These are phyloP conservation scores for Anas flavirostris DNA, from an alignment of 2,797 vertebrate genomes.

Conservation along the genomic window DNA sequence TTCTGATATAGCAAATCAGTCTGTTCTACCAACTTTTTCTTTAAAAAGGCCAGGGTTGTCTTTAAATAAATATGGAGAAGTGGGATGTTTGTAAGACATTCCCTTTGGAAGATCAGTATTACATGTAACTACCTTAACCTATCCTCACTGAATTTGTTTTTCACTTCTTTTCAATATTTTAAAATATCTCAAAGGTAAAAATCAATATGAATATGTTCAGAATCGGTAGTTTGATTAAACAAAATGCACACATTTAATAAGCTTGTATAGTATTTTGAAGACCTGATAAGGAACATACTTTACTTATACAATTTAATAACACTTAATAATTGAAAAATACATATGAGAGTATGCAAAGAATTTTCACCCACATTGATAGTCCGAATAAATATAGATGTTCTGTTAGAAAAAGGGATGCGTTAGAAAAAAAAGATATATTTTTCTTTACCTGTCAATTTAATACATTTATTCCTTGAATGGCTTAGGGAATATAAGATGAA, in stretches of 20 bases:
- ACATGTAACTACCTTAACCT: not conserved
- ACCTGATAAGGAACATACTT: not conserved
- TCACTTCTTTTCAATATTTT: slow-evolving; percentile 1
- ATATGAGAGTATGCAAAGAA: not conserved
- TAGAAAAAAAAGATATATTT: not conserved
- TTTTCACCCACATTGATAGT: not conserved
- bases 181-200: slow-evolving; percentile 2
- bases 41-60: not conserved
- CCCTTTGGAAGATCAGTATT: not conserved
- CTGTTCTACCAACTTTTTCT: not conserved
- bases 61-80: not conserved
- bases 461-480: not conserved
- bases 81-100: not conserved
- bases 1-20: not conserved
- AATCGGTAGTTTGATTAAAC: not conserved
- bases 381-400: not conserved
- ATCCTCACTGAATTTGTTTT: not conserved
- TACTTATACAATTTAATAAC: slow-evolving; percentile 1
- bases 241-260: not conserved
- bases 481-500: not conserved
- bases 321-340: not conserved
- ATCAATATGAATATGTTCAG: not conserved
- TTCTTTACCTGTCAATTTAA: slow-evolving; percentile 1
- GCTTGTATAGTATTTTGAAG: slow-evolving; percentile 12
- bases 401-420: not conserved